These are phyloP conservation scores for Aphaenogaster floridana DNA, from an alignment of 1,140 invertebrate species.

Conservation along the genomic window DNA sequence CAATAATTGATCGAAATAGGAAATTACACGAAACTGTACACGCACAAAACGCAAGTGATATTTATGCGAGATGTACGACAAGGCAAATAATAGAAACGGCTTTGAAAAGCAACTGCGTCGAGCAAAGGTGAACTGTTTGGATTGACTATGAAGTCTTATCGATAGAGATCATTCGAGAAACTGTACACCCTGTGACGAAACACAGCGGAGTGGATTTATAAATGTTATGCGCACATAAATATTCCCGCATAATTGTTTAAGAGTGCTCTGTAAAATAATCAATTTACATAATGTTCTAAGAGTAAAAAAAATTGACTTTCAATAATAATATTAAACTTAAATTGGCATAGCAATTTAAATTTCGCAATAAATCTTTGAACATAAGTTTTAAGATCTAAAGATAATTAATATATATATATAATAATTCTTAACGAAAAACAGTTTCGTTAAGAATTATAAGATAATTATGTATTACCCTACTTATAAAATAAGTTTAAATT, in stretches of 20 bases:
- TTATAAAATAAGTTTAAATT: neutral
- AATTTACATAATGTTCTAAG: neutral
- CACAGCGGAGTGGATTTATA: neutral
- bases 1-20: slow-evolving; percentile 79
- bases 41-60: slow-evolving; percentile 47
- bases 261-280: neutral
- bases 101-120: neutral
- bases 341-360: neutral
- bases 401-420: too few species aligned
- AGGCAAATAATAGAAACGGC: slow-evolving; percentile 19
- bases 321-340: neutral
- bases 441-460: neutral
- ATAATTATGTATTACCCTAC: neutral
- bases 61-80: neutral
- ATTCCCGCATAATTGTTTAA: neutral
- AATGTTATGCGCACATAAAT: neutral
- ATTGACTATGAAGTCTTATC: slow-evolving; percentile 18
- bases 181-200: neutral
- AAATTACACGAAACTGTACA: slow-evolving; percentile 75
- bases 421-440: neutral
- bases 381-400: neutral
- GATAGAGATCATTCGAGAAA: neutral
- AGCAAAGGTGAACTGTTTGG: neutral
- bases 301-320: neutral
- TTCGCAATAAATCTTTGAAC: neutral